Evolutionary conservation across 1,140 invertebrate species (phyloP).

Genomic region (Euschistus heros): DNA sequence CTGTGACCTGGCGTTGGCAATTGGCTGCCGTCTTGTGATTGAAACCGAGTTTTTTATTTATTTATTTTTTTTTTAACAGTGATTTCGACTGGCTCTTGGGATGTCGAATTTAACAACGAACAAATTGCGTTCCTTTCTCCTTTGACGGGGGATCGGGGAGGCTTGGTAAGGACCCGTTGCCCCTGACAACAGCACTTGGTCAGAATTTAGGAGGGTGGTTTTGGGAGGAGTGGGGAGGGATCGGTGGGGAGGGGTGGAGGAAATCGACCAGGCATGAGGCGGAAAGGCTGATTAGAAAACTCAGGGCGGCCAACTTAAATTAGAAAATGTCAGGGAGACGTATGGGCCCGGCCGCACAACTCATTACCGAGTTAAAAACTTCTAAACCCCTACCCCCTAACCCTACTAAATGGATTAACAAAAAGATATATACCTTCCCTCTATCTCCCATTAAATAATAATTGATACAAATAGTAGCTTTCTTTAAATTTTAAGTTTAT

Average conservation of each 20-base stretch:
- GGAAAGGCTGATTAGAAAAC: conserved; percentile 16
- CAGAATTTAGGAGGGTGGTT: no score
- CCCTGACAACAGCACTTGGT: no score
- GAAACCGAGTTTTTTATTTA: no score
- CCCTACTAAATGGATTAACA: conserved; percentile 3
- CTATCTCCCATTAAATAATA: not conserved
- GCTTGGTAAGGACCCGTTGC: no score
- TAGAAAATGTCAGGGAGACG: conserved; percentile 15
- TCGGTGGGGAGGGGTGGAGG: not conserved
- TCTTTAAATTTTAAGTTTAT: no score
- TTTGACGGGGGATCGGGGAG: no score
- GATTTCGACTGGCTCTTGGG: no score
- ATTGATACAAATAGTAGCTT: not conserved
- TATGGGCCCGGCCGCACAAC: conserved; percentile 6
- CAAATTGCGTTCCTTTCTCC: no score
- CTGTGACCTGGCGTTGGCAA: no score
- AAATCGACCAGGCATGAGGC: conserved; percentile 9
- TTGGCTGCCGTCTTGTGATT: no score
- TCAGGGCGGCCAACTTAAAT: conserved; percentile 11
- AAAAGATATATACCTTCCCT: conserved; percentile 1
- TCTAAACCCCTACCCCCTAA: not conserved
- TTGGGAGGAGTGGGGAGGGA: not conserved
- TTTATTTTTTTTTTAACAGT: no score
- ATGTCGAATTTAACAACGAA: no score
- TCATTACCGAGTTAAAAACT: conserved; percentile 15